These are phyloP conservation scores for Bergia puertoricense DNA, from an alignment of 92 coral and sea anemone genomes.

Conservation along the genomic window DNA sequence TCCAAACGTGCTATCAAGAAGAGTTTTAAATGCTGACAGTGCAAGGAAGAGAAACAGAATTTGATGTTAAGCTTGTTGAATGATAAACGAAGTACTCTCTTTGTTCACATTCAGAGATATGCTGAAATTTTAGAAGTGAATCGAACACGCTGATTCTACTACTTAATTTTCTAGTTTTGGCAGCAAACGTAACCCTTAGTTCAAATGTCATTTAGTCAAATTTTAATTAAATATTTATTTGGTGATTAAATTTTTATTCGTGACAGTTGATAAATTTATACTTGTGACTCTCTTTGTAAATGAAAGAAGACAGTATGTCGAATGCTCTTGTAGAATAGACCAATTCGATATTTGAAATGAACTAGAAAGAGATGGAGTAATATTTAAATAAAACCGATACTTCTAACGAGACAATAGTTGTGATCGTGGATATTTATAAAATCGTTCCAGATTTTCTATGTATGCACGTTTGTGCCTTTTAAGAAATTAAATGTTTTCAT, in stretches of 20 bases:
- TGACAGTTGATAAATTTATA: not conserved
- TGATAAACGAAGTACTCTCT: not conserved
- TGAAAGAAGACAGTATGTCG: not conserved
- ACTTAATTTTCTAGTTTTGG: not conserved
- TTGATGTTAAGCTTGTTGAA: not conserved
- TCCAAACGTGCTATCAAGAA: no score
- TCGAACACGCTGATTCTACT: not conserved
- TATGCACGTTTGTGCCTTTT: not conserved
- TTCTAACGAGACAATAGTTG: not conserved
- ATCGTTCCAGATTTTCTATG: not conserved
- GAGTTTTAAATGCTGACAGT: no score
- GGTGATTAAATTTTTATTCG: not conserved
- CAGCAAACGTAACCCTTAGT: no score
- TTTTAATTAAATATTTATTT: not conserved
- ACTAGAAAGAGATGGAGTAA: not conserved
- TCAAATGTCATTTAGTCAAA: not conserved
- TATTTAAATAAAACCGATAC: not conserved
- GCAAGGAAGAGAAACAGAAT: no score
- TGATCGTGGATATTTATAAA: not conserved
- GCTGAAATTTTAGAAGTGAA: not conserved
- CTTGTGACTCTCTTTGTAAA: not conserved
- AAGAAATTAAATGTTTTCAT: no score
- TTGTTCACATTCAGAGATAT: no score
- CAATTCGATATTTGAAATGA: constrained; percentile 8
- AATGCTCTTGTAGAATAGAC: not conserved